Percentiles rank a stretch among this genome's conserved stretches.
phyloP scores from a whole-genome alignment of 1,140 invertebrate species.

The Papilio polyxenes region DNA sequence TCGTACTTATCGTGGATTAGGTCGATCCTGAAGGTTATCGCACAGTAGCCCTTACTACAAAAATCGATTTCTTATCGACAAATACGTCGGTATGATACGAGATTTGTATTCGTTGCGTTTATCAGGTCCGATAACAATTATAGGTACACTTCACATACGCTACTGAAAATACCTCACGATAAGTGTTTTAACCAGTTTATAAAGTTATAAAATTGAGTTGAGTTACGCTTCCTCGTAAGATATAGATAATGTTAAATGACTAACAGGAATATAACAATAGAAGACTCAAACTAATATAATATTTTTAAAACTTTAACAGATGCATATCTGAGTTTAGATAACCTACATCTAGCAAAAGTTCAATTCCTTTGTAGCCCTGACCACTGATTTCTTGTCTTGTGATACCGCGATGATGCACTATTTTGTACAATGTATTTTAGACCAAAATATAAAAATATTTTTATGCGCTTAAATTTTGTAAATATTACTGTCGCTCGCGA shows the following conservation, averaged over 20 bases:
- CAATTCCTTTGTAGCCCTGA: too few species aligned
- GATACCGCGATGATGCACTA: too few species aligned
- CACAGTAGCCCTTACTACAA: constrained; percentile 65
- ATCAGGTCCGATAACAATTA: constrained; percentile 64
- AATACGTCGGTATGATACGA: constrained; percentile 62
- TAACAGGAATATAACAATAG: background rate
- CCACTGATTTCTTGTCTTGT: too few species aligned
- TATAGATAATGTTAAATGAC: background rate
- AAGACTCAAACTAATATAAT: background rate
- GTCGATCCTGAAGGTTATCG: constrained; percentile 72
- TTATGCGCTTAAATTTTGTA: too few species aligned
- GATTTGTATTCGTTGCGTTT: constrained; percentile 69
- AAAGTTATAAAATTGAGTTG: background rate
- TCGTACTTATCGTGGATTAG: constrained; percentile 71
- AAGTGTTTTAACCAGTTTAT: background rate
- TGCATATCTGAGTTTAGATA: too few species aligned
- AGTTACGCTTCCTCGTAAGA: background rate
- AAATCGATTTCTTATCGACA: constrained; percentile 68
- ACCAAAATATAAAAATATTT: too few species aligned
- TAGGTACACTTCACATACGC: constrained; percentile 48
- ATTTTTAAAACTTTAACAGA: too few species aligned
- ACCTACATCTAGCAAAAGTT: too few species aligned
- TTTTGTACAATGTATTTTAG: too few species aligned
- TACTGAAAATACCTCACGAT: constrained; percentile 50
- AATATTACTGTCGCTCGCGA: too few species aligned